Base-by-base conservation (phyloP, 2,888 invertebrate species). In the Camptogramma bilineatum region DNA sequence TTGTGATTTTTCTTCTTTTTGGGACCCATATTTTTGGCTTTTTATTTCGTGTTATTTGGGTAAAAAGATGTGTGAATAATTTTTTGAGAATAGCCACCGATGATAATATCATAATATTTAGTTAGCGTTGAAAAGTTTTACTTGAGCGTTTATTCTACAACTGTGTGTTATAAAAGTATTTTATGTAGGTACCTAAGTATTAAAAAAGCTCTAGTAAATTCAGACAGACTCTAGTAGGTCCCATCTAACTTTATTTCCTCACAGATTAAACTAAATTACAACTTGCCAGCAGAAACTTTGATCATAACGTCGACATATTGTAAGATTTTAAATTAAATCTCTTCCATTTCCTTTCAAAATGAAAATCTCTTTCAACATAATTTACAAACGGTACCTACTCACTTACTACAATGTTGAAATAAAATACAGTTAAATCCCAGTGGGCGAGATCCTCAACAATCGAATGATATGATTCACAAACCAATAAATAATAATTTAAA, bases 381-480 rank as follows among this genome's bases (percentile, higher is more conserved):
- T 39, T 39, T 39, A 39, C 34, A 39, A 39, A 39, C 34, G 13
- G 2, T 8, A n/a, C n/a, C n/a, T n/a, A n/a, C n/a, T n/a, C 13
- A 39, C 10, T 2, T 13, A 10, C 13, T 39, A 13, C 34, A 39
- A 39, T 39, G 13, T 39, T 39, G 13, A 39, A 39, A 39, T 46
- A 64, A 62, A 67, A 44, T 52, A 68, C 71, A 68, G 64, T 68
- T 68, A 69, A 19, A 55, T 51, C 57, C 61, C 47, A 44, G 67
- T 68, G 77, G 78, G 80, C 78, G 76, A 80, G 76, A 84, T 83
- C 50, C 84, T 82, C 83, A 86, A 86, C 88, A 86, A 86, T 84
- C 83, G 88, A 88, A 90, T 88, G 85, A 86, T 76, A 81, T 88
- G 88, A 89, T 88, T 88, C 88, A 87, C 84, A 77, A 80, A 78